These are phyloP conservation scores for Drosophila neonasuta DNA, from an alignment of 2,888 invertebrate genomes.

Conservation along the genomic window DNA sequence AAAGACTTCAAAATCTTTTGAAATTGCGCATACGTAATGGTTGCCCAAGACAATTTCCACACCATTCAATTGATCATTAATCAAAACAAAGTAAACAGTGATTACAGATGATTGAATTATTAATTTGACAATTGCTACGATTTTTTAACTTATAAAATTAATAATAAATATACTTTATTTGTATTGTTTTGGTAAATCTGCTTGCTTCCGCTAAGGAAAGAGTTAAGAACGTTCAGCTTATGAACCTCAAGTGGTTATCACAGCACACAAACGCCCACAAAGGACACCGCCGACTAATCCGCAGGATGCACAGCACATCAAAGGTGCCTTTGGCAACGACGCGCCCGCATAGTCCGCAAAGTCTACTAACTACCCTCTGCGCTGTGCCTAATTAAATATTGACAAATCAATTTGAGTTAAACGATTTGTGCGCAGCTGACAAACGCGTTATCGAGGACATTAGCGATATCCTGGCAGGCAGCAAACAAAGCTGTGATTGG, in stretches of 20 bases:
- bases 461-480: constrained; percentile 43
- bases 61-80: constrained; percentile 29
- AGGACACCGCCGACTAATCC: constrained; percentile 66
- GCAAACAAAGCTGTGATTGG: constrained; percentile 75
- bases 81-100: background rate
- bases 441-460: constrained; percentile 31
- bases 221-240: background rate
- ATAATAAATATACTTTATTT: background rate
- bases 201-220: background rate
- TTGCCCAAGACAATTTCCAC: background rate
- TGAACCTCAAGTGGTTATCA: constrained; percentile 13
- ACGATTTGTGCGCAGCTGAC: constrained; percentile 74
- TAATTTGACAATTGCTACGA: background rate
- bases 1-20: constrained; percentile 8
- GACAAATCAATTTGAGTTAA: constrained; percentile 78
- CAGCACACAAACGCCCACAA: constrained; percentile 46
- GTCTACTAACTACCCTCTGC: background rate
- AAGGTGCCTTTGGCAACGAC: constrained; percentile 23
- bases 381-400: constrained; percentile 73
- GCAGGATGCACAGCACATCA: constrained; percentile 59
- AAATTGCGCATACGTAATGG: constrained; percentile 26
- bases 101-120: background rate
- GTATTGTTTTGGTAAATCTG: background rate
- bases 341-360: constrained; percentile 34
- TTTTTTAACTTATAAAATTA: background rate